These are phyloP conservation scores for Panthera uncia DNA, from an alignment of 2,113 vertebrate species.

Conservation along the genomic window DNA sequence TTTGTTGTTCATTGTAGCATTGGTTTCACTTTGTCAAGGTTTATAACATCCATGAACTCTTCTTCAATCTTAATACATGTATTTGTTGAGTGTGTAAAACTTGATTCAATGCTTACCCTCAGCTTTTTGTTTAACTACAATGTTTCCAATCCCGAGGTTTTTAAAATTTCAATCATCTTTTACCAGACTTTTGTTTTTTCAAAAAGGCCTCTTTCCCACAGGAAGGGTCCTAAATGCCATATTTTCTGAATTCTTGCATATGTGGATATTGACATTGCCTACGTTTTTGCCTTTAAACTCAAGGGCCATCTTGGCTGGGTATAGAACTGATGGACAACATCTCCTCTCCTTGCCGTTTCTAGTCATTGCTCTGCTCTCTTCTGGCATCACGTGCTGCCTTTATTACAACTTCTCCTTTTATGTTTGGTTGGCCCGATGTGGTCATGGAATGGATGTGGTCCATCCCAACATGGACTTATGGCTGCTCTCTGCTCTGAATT, in stretches of 20 bases:
- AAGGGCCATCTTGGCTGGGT: not conserved
- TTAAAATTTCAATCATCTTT: not conserved
- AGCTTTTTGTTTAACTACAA: not conserved
- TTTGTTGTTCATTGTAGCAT: not conserved
- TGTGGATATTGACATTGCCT: no score
- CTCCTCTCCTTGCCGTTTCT: no score
- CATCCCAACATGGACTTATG: not conserved
- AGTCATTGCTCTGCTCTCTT: fast-evolving
- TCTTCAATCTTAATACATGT: not conserved
- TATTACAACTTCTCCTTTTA: not conserved
- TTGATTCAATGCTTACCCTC: not conserved
- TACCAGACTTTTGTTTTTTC: not conserved
- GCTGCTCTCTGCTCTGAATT: not conserved
- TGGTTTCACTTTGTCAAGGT: not conserved
- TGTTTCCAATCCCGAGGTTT: not conserved
- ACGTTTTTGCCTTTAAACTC: fast-evolving
- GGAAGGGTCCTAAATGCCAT: not conserved
- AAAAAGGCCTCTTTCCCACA: not conserved
- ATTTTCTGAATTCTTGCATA: not conserved
- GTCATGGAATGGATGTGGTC: not conserved
- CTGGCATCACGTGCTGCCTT: fast-evolving
- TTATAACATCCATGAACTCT: not conserved
- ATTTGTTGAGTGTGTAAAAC: not conserved
- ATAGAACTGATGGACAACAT: fast-evolving
- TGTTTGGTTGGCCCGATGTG: no score